Evolutionary conservation across 2,888 invertebrate species (phyloP).

Genomic region (Ormyrus nitidulus): DNA sequence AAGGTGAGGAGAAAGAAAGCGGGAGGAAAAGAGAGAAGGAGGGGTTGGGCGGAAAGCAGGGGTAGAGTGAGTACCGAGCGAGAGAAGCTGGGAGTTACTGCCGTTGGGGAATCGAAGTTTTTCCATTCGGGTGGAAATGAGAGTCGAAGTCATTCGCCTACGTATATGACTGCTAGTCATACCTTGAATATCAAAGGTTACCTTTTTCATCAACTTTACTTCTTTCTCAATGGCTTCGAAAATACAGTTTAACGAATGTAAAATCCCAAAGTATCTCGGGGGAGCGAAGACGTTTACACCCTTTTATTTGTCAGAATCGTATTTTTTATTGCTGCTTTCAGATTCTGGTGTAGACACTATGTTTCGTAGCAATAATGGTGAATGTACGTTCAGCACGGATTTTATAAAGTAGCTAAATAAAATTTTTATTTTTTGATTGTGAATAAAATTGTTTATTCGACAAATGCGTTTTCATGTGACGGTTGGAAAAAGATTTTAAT

Average conservation of each 20-base stretch:
- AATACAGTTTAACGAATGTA: conserved; percentile 48
- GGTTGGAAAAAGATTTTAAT: no score
- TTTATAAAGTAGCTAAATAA: no score
- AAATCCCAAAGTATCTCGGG: conserved; percentile 8
- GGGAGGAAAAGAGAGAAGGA: not conserved
- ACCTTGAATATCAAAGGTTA: conserved; percentile 49
- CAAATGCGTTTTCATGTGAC: no score
- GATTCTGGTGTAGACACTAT: no score
- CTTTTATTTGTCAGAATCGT: not conserved
- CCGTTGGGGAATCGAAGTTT: conserved; percentile 64
- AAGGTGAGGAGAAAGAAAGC: conserved; percentile 11
- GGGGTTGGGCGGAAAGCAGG: not conserved
- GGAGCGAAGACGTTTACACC: conserved; percentile 25
- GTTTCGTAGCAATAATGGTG: no score
- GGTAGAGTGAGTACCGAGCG: conserved; percentile 34
- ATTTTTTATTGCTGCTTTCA: not conserved
- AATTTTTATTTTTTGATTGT: no score
- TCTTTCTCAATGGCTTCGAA: conserved; percentile 43
- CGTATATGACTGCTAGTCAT: conserved; percentile 47
- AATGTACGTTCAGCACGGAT: no score
- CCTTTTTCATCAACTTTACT: conserved; percentile 52
- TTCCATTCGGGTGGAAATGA: conserved; percentile 63
- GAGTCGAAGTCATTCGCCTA: conserved; percentile 46
- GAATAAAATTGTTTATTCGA: no score
- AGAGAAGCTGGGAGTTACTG: conserved; percentile 57